Conservation (phyloP, 2,888 invertebrate species). For the Halictus ligatus region DNA sequence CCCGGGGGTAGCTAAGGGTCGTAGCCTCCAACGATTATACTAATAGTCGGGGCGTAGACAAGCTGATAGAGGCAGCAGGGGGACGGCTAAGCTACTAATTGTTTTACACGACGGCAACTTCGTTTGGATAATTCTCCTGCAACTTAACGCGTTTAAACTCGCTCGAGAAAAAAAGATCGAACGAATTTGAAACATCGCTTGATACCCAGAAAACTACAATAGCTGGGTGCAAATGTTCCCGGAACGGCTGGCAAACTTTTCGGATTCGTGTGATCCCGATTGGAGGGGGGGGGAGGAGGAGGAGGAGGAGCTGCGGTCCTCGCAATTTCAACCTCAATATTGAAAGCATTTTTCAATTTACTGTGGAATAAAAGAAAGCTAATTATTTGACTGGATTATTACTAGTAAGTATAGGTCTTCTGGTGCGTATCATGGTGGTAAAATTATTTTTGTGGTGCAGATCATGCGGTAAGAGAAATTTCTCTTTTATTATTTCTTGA, state of each 20-base stretch:
- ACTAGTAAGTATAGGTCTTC: too few relatives aligned
- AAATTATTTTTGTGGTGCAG: too few relatives aligned
- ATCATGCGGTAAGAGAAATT: too few relatives aligned
- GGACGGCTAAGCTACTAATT: constrained; percentile 78
- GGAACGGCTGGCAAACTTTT: neutral
- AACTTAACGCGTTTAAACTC: constrained; percentile 54
- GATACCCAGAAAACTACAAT: neutral
- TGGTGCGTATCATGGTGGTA: too few relatives aligned
- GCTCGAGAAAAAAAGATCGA: constrained; percentile 44
- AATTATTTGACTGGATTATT: neutral
- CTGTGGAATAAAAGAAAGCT: neutral
- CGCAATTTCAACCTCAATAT: neutral
- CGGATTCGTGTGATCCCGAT: neutral
- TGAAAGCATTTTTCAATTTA: neutral
- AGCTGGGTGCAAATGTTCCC: neutral
- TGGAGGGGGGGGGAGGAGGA: neutral
- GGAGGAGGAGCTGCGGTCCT: too few relatives aligned
- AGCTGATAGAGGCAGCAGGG: constrained; percentile 72
- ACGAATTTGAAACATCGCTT: constrained; percentile 4
- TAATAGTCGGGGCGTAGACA: constrained; percentile 82
- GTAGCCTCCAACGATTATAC: constrained; percentile 81
- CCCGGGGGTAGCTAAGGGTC: constrained; percentile 76
- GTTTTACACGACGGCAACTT: constrained; percentile 78
- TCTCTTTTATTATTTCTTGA: too few relatives aligned
- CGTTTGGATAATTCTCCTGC: constrained; percentile 61